These are phyloP conservation scores for Falco punctatus DNA, from an alignment of 2,113 vertebrate species.

Conservation along the genomic window DNA sequence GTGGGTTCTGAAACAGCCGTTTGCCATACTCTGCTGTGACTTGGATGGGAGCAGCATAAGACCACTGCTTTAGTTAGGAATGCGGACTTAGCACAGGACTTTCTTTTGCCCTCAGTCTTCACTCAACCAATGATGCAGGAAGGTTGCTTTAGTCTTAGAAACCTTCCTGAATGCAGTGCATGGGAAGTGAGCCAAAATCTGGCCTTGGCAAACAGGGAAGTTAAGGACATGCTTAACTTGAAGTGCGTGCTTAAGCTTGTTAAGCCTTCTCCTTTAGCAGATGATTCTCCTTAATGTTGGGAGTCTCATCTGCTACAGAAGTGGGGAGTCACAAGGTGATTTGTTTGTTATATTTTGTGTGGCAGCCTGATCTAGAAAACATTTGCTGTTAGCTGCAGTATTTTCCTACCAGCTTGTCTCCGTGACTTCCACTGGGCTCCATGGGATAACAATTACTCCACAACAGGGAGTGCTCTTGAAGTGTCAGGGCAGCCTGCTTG, in stretches of 20 bases:
- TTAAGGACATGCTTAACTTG: background rate
- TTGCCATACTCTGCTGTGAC: background rate
- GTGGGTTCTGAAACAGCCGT: background rate
- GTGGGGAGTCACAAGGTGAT: background rate
- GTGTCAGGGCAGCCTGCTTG: background rate
- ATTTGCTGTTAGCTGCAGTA: conserved; percentile 15
- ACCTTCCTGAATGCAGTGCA: background rate
- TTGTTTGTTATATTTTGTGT: conserved; percentile 22
- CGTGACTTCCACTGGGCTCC: conserved; percentile 27
- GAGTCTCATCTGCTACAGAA: conserved; percentile 29
- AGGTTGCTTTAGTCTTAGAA: background rate
- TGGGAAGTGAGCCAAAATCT: background rate
- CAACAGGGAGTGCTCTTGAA: conserved; percentile 18
- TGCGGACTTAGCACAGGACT: background rate
- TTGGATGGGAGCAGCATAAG: background rate
- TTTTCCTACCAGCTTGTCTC: conserved; percentile 36
- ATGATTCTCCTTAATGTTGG: conserved; percentile 1
- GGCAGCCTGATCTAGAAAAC: conserved; percentile 17
- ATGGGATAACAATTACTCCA: conserved; percentile 24
- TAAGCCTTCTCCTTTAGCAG: conserved; percentile 12
- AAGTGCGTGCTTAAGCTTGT: conserved; percentile 13
- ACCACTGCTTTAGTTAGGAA: background rate
- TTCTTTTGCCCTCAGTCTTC: background rate
- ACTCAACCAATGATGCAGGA: background rate
- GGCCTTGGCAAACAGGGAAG: background rate